Base-by-base conservation (phyloP, 2,888 invertebrate genomes). In the Xestia sexstrigata region DNA sequence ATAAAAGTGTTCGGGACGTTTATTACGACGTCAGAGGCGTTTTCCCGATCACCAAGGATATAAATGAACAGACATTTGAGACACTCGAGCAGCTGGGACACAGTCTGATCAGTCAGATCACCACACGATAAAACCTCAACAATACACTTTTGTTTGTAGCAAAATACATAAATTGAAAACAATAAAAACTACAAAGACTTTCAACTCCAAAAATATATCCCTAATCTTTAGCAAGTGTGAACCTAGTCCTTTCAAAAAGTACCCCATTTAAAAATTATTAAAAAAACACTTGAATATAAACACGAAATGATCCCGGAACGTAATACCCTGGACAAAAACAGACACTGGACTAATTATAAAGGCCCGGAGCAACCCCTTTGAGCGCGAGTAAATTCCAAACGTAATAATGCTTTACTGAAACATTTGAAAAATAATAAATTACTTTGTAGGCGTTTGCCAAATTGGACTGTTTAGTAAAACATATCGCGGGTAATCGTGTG, bases 381-480 rank as follows among this genome's bases (percentile, higher is more conserved):
- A 85, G 66, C 60, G 66, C 63, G 26, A 65, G 69, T 78, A 84
- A 84, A 84, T 83, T 84, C 58, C 77, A 80, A 83, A 84, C 79
- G 76, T 76, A 82, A 83, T 84, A 86, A 82, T 82, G 74, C 83
- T 83, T 82, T 79, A 84, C 75, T 78, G 79, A 77, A 77, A 73
- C 78, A 87, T 87, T 87, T 78, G 72, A 79, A 83, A 87, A 84
- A 82, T 87, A 81, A 87, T 83, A 85, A 79, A 87, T 87, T 87
- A 84, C 82, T 78, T 74, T 80, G 60, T 39, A 73, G 62, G 81
- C 68, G 76, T 72, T 68, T 20, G 67, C 30, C 26, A 62, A 76
- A 76, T 79, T 84, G 62, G 74, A 30, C 74, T 76, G 72, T 82
- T 84, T 84, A 67, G 67, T 77, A 82, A 76, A 84, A 74, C 72